phyloP scores from a whole-genome alignment of 2,797 vertebrate genomes.

The Syncerus caffer region DNA sequence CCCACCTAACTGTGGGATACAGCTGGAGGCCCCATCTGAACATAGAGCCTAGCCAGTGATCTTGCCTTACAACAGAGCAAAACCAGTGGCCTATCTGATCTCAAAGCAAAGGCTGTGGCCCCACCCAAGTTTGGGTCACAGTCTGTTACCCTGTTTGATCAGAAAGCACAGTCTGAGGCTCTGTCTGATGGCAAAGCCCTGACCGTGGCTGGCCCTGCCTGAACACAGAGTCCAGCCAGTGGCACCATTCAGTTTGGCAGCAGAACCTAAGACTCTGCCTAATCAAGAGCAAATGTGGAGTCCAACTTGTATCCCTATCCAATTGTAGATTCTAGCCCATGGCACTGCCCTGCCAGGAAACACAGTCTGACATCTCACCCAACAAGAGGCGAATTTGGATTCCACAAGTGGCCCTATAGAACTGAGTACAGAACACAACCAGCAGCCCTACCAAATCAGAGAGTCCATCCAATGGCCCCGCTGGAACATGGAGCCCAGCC shows the following conservation, averaged over 20 bases:
- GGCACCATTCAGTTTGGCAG: not conserved
- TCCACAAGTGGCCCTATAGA: not conserved
- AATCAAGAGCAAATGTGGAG: not conserved
- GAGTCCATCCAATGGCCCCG: not conserved
- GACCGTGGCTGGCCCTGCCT: not conserved
- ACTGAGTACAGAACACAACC: not conserved
- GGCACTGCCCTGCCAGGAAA: not conserved
- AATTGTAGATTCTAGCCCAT: not conserved
- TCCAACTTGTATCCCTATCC: not conserved
- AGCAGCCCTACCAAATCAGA: not conserved
- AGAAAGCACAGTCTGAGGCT: not conserved
- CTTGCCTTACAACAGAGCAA: not conserved
- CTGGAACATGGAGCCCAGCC: not conserved
- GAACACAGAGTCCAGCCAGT: not conserved
- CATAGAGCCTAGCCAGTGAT: not conserved
- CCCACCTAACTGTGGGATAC: not conserved
- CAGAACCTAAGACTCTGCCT: not conserved
- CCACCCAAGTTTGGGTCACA: not conserved
- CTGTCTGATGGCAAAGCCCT: not conserved
- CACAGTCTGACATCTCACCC: not conserved
- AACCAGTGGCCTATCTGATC: not conserved
- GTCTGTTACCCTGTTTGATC: not conserved
- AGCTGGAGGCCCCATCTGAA: not conserved
- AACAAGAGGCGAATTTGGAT: not conserved
- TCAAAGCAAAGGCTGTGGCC: not conserved